Evolutionary conservation across 2,888 invertebrate species (phyloP).

Genomic region (Agrotis puta): DNA sequence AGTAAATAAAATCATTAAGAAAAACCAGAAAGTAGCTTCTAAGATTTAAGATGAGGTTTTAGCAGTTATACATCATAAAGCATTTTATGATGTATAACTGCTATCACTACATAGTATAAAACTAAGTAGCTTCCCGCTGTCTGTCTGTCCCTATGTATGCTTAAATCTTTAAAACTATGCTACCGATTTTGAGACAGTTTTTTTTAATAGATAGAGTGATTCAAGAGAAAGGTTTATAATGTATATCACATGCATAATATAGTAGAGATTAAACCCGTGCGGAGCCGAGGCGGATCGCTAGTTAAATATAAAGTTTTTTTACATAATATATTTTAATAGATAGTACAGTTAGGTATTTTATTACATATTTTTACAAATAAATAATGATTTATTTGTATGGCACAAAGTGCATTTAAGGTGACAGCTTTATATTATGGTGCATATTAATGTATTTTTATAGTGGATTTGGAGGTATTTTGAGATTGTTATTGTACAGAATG

Average conservation of each 20-base stretch:
- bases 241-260: too few relatives aligned
- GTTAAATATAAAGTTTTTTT: background rate
- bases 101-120: too few relatives aligned
- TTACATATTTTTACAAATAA: background rate
- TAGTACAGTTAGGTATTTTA: background rate
- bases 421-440: background rate
- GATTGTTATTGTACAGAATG: slow-evolving; percentile 17
- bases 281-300: too few relatives aligned
- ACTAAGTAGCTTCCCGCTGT: too few relatives aligned
- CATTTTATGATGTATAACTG: background rate
- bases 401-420: slow-evolving; percentile 38
- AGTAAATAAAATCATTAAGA: slow-evolving; percentile 88
- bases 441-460: background rate
- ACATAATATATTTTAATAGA: background rate
- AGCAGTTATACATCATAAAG: background rate
- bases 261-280: too few relatives aligned
- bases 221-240: too few relatives aligned
- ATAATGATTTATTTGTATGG: background rate
- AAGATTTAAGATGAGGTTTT: slow-evolving; percentile 69
- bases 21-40: slow-evolving; percentile 69
- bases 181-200: too few relatives aligned
- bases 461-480: slow-evolving; percentile 6
- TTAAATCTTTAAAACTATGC: too few relatives aligned
- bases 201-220: too few relatives aligned
- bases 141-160: too few relatives aligned